Evolutionary conservation across 2,113 vertebrate genomes (phyloP).

Genomic region (Climacteris rufus): DNA sequence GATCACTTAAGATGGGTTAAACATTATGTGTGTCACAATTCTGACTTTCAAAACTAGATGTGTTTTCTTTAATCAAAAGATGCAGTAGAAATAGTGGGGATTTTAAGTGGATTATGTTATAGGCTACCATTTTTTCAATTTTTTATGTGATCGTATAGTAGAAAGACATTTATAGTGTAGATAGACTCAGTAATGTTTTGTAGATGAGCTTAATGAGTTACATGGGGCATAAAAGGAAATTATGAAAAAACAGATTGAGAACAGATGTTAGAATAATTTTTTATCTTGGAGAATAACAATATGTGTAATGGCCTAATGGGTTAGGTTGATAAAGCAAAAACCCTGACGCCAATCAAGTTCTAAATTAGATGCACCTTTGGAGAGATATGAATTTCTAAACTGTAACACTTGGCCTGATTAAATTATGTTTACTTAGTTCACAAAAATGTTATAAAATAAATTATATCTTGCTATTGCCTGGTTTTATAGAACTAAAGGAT

Average conservation of each 20-base stretch:
- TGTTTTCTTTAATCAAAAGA: not conserved
- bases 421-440: not conserved
- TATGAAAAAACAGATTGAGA: not conserved
- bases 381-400: not conserved
- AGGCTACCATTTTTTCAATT: not conserved
- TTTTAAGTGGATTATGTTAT: not conserved
- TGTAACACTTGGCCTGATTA: not conserved
- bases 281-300: not conserved
- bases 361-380: not conserved
- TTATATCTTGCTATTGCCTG: not conserved
- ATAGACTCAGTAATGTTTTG: not conserved
- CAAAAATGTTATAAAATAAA: not conserved
- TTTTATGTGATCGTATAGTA: not conserved
- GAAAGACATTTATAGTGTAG: not conserved
- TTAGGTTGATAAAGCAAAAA: not conserved
- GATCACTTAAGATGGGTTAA: not conserved
- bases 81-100: not conserved
- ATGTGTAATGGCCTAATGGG: not conserved
- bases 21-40: not conserved
- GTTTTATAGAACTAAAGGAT: not conserved
- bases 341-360: not conserved
- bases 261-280: conserved; percentile 4
- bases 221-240: conserved; percentile 24
- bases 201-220: conserved; percentile 13
- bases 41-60: not conserved